Base-by-base conservation (phyloP, 2,797 vertebrate species). In the Microctenopoma stevenorrisi region DNA sequence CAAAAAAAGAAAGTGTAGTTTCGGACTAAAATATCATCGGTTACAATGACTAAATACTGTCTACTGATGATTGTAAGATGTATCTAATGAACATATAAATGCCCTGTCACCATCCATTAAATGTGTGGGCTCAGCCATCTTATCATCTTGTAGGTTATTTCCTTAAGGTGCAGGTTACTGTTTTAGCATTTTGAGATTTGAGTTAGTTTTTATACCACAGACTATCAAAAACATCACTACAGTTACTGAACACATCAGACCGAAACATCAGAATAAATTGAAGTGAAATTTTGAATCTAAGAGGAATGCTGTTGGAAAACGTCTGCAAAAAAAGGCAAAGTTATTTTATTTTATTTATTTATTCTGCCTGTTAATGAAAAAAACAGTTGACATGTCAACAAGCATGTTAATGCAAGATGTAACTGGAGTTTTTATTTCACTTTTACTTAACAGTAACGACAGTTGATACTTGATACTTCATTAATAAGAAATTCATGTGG, bases 1-100 rank as follows among this genome's bases (percentile, higher is more conserved):
- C 51, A 54, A 25, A 73, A 51, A 42, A 53, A 47, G 37, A 63
- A 16, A 6, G 15, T 25, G 38, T 48, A 18, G 18, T 62, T 81
- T 83, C 69, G 43, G 74, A 76, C 61, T 42, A 68, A 56, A 25
- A 57, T 49, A 74, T 58, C 26, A 57, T 65, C 1, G 15, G 52
- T 66, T 75, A 51, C 47, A 53, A 52, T 72, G 54, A 62, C 70
- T 53, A 61, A 76, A 76, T 64, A 64, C 52, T 11, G 35, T 73
- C 59, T 42, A 26, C 37, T 64, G 42, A 55, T 56, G 13, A 38
- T 25, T 64, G 68, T 79, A 37, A 15, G 43, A 62, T 38, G 38
- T 68, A 48, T 53, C n/a, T 40, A 42, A 78, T 63, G 22, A 71
- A 54, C 59, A 69, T 63, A 74, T 2, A 0, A 51, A 52, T 44